These are phyloP conservation scores for Leptobrachium leishanense DNA, from an alignment of 2,113 vertebrate genomes.

Conservation along the genomic window DNA sequence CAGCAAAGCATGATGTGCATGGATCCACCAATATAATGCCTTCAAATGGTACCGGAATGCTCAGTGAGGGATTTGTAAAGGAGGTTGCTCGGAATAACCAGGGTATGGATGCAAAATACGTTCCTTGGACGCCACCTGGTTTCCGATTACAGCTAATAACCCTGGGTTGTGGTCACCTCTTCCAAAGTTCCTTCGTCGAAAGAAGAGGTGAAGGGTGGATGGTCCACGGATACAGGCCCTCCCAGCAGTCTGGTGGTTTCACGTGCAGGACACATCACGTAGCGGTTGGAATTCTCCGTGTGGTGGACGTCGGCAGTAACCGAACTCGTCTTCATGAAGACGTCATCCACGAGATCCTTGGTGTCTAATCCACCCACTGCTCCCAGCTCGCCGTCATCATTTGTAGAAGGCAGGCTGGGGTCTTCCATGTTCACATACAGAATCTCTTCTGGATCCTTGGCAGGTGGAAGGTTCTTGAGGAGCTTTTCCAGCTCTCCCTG, in stretches of 20 bases:
- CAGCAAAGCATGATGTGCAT: not conserved
- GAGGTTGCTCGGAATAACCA: not conserved
- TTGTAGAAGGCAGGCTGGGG: constrained; percentile 58
- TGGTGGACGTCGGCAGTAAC: constrained; percentile 77
- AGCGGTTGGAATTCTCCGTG: constrained; percentile 69
- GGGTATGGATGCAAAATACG: not conserved
- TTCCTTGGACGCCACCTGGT: not conserved
- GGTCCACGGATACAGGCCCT: constrained; percentile 59
- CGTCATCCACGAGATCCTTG: constrained; percentile 45
- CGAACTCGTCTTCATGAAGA: constrained; percentile 65
- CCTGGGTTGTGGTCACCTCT: constrained; percentile 24
- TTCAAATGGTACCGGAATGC: constrained; percentile 1
- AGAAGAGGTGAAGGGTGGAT: constrained; percentile 49
- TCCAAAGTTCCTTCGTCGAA: constrained; percentile 41
- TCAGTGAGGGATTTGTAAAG: not conserved
- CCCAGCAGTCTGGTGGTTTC: constrained; percentile 63
- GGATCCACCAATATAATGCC: not conserved
- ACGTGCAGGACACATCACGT: constrained; percentile 82
- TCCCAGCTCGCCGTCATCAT: constrained; percentile 65
- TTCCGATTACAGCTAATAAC: constrained; percentile 9
- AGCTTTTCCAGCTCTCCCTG: constrained; percentile 78
- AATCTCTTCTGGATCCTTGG: constrained; percentile 83
- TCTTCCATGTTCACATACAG: constrained; percentile 93
- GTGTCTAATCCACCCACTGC: constrained; percentile 60
- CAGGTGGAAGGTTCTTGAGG: constrained; percentile 77